Evolutionary conservation across 2,113 vertebrate genomes (phyloP).

Genomic region (Thunnus maccoyii): DNA sequence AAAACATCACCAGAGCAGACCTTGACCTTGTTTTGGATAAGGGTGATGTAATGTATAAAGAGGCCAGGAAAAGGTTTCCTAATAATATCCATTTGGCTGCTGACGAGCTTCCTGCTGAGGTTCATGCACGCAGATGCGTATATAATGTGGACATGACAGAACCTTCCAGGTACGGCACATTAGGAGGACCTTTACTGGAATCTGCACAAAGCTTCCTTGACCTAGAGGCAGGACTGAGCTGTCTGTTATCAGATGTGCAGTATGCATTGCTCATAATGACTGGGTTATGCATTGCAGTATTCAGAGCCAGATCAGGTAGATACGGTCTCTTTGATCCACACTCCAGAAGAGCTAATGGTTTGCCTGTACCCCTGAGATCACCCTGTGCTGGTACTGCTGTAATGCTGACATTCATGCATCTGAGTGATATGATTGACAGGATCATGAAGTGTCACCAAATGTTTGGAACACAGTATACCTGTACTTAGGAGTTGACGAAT

Average conservation of each 20-base stretch:
- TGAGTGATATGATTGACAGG: too few species aligned
- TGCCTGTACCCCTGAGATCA: background rate
- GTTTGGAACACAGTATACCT: too few species aligned
- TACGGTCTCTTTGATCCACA: slow-evolving; percentile 10
- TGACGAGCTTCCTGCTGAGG: background rate
- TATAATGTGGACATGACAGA: background rate
- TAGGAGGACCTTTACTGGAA: background rate
- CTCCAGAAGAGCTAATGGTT: slow-evolving; percentile 7
- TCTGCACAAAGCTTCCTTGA: background rate
- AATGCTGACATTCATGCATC: too few species aligned
- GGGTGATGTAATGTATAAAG: background rate
- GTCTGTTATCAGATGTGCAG: slow-evolving; percentile 17
- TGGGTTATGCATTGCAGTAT: background rate
- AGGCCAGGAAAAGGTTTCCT: background rate
- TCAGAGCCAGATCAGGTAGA: background rate
- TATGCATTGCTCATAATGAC: background rate
- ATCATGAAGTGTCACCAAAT: too few species aligned
- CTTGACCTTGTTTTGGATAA: too few species aligned
- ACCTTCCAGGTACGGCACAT: slow-evolving; percentile 2
- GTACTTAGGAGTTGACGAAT: too few species aligned
- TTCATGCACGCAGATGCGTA: background rate
- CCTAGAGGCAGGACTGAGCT: background rate
- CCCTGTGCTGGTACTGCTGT: too few species aligned
- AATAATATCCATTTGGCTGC: background rate
- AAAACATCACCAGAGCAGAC: too few species aligned